Evolutionary conservation across 2,888 invertebrate species (phyloP).

Genomic region (Bimastos eiseni): DNA sequence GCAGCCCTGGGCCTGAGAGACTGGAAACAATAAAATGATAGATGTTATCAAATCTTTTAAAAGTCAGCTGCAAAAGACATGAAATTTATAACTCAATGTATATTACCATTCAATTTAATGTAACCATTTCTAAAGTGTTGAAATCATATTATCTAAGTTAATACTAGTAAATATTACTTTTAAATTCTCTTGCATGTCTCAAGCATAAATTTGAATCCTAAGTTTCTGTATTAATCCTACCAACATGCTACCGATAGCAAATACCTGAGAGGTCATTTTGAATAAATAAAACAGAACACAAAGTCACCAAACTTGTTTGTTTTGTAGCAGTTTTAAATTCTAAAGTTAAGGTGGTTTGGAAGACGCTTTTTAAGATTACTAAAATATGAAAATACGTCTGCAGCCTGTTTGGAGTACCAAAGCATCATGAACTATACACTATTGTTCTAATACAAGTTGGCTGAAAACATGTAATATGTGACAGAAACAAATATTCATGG

Average conservation of each 20-base stretch:
- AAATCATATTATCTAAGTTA: background rate
- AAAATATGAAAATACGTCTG: background rate
- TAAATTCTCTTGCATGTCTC: background rate
- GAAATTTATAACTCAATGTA: background rate
- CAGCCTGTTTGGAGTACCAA: background rate
- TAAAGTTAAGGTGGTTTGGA: background rate
- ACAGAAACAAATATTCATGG: background rate
- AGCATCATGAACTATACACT: background rate
- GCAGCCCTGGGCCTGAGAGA: no score
- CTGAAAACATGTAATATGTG: background rate
- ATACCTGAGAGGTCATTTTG: background rate
- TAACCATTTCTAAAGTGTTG: background rate
- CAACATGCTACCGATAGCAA: background rate
- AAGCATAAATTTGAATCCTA: background rate
- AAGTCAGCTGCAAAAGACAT: background rate
- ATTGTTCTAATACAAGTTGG: background rate
- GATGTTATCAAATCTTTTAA: background rate
- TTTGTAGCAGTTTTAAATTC: background rate
- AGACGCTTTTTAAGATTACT: background rate
- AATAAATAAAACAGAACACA: background rate
- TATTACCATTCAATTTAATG: background rate
- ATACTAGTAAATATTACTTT: background rate
- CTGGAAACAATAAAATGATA: background rate
- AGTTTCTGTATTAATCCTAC: background rate
- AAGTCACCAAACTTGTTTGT: background rate